A percentile compares a stretch with the other conserved stretches of the same genome.
Evolutionary conservation across 2,888 invertebrate genomes (phyloP).

Genomic region (Drosophila recens): DNA sequence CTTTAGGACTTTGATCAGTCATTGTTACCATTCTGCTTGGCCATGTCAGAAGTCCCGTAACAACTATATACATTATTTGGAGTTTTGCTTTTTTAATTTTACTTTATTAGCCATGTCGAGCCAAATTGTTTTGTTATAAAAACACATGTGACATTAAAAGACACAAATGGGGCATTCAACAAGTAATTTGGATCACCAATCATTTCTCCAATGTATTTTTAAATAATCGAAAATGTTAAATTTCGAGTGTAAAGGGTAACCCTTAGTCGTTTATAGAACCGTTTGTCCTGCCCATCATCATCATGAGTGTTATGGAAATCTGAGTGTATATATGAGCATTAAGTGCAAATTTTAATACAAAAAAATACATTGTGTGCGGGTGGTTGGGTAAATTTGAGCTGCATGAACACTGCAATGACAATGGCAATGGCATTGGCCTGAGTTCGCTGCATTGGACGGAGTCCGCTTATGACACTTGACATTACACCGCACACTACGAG

Average conservation of each 20-base stretch:
- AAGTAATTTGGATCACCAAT: too few relatives aligned
- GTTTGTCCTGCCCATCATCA: conserved; percentile 1
- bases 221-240: too few relatives aligned
- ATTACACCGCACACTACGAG: conserved; percentile 41
- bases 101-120: too few relatives aligned
- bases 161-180: too few relatives aligned
- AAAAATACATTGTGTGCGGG: conserved; percentile 26
- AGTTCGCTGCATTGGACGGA: conserved; percentile 8
- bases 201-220: too few relatives aligned
- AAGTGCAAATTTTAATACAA: conserved; percentile 35
- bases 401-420: background rate
- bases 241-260: background rate
- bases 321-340: conserved; percentile 19
- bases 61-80: too few relatives aligned
- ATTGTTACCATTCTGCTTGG: too few relatives aligned
- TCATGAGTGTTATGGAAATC: conserved; percentile 12
- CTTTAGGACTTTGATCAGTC: too few relatives aligned
- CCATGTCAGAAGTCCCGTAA: too few relatives aligned
- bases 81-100: too few relatives aligned
- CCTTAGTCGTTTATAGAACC: background rate
- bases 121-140: too few relatives aligned
- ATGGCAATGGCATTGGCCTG: background rate
- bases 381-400: conserved; percentile 3
- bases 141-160: too few relatives aligned
- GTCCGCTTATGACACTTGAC: conserved; percentile 51